Percentiles rank a stretch among this genome's conserved stretches.
These are phyloP conservation scores for Conops quadrifasciatus DNA, from an alignment of 2,888 invertebrate genomes.

Conservation along the genomic window DNA sequence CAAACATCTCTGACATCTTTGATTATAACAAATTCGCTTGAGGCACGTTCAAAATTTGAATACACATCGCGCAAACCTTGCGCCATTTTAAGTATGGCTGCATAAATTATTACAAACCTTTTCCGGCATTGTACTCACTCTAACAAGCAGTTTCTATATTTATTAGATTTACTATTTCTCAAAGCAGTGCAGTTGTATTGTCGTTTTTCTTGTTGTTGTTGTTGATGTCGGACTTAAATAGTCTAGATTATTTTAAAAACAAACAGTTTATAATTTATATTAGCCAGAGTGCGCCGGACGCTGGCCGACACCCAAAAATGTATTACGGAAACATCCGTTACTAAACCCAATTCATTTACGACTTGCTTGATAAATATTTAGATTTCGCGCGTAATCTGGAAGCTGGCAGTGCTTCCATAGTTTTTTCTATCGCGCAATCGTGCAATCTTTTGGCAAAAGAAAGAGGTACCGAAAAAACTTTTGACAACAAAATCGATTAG, in stretches of 20 bases:
- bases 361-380: neutral
- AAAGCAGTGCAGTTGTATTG: neutral
- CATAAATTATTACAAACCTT: constrained; percentile 14
- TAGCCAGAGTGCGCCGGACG: neutral
- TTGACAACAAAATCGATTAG: too few species aligned
- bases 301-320: neutral
- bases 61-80: constrained; percentile 5
- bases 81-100: constrained; percentile 10
- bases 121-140: constrained; percentile 10
- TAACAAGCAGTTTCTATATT: neutral
- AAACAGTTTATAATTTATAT: constrained; percentile 1
- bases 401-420: neutral
- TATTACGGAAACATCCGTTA: neutral
- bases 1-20: too few species aligned
- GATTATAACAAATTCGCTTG: neutral
- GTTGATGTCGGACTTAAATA: neutral
- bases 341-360: neutral
- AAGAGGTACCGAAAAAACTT: too few species aligned
- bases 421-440: neutral
- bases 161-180: neutral
- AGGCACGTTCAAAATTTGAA: neutral
- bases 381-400: neutral
- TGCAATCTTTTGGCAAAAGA: neutral
- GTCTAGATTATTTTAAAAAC: neutral
- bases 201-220: neutral